Evolutionary conservation across 30 jellyfish, hydroid and myxozoan species (phyloP).

Genomic region (Cassiopea andromeda): DNA sequence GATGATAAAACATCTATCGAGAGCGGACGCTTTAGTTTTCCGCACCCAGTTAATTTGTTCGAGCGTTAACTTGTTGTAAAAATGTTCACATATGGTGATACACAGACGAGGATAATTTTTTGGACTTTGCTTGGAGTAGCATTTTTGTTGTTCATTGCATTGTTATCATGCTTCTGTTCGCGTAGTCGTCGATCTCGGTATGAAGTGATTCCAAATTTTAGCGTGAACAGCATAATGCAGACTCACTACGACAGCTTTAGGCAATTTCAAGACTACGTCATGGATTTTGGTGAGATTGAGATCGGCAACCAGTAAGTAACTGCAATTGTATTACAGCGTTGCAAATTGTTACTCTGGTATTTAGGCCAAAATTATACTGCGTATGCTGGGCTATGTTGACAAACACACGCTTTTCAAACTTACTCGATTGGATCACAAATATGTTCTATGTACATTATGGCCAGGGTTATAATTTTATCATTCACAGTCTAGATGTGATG

Average conservation of each 20-base stretch:
- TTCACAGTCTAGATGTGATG: too few species aligned
- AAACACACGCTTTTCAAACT: too few species aligned
- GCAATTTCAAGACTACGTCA: constrained; percentile 27
- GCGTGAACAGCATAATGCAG: constrained; percentile 17
- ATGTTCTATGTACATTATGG: too few species aligned
- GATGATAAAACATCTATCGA: too few species aligned
- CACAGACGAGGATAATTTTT: background rate
- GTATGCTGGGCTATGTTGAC: background rate
- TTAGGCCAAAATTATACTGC: background rate
- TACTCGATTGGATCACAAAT: too few species aligned
- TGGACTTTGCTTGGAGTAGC: background rate
- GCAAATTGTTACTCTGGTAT: too few species aligned
- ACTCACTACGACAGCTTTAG: constrained; percentile 48
- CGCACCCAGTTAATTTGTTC: too few species aligned
- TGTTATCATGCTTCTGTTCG: constrained; percentile 6
- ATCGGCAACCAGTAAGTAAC: constrained; percentile 22
- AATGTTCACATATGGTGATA: background rate
- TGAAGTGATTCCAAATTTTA: background rate
- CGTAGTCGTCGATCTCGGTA: background rate
- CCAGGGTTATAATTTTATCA: too few species aligned
- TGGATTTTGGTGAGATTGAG: constrained; percentile 14
- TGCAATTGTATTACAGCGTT: background rate
- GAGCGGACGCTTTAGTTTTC: too few species aligned
- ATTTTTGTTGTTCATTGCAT: background rate
- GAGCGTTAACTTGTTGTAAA: too few species aligned